Conservation (phyloP, 2,888 invertebrate genomes). For the Oxytorus armatus region DNA sequence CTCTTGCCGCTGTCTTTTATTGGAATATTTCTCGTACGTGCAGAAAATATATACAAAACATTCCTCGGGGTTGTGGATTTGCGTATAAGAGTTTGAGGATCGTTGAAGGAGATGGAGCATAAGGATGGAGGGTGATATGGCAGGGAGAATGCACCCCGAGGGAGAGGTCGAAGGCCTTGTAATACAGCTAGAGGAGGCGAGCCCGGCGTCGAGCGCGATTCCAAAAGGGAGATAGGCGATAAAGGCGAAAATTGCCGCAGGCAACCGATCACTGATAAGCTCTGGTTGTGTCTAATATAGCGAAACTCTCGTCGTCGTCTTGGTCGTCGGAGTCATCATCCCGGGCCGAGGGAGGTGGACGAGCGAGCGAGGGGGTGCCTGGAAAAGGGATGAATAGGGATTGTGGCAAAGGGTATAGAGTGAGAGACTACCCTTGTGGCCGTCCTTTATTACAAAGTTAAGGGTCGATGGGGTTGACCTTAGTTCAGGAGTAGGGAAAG, state of each 20-base stretch:
- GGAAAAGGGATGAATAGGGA: conserved; percentile 19
- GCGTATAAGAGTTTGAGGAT: conserved; percentile 32
- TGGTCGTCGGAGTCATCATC: conserved; percentile 30
- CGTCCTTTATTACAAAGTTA: conserved; percentile 58
- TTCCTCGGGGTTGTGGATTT: conserved; percentile 20
- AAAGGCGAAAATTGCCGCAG: conserved; percentile 77
- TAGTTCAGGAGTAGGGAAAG: conserved; percentile 9
- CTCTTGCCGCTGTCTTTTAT: neutral
- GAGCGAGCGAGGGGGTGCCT: conserved; percentile 8
- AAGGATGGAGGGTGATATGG: conserved; percentile 22
- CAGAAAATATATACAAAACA: conserved; percentile 34
- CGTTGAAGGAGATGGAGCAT: conserved; percentile 20
- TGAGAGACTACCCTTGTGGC: conserved; percentile 51
- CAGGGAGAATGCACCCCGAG: conserved; percentile 56
- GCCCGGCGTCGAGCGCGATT: conserved; percentile 66
- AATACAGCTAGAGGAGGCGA: conserved; percentile 20
- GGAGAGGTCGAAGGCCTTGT: conserved; percentile 42
- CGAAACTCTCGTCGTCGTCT: conserved; percentile 54
- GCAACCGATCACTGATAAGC: conserved; percentile 77
- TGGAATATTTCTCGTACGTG: conserved; percentile 37
- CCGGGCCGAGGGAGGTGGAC: conserved; percentile 33
- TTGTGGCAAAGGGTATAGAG: conserved; percentile 29
- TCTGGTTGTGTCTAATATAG: conserved; percentile 62
- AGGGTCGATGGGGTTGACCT: conserved; percentile 57
- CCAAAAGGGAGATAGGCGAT: conserved; percentile 75